A percentile compares a stretch with the other conserved stretches of the same genome.
Evolutionary conservation across 2,797 vertebrate genomes (phyloP).

Genomic region (Pyrocephalus nanus): DNA sequence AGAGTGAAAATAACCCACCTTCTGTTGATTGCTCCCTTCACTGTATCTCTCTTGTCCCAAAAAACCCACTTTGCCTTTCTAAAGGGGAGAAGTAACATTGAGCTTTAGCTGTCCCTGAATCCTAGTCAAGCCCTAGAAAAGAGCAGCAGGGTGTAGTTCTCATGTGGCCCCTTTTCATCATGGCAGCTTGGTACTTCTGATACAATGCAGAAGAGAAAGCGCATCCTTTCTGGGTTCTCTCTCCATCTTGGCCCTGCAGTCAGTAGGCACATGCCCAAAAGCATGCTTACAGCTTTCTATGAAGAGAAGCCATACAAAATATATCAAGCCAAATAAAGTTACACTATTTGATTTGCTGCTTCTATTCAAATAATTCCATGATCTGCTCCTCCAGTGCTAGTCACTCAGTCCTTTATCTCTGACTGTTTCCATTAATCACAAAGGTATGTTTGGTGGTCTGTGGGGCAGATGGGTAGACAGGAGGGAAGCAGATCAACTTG

Average conservation of each 20-base stretch:
- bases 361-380: neutral
- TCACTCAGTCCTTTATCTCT: neutral
- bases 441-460: neutral
- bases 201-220: neutral
- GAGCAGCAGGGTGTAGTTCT: neutral
- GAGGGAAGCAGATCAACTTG: neutral
- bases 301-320: constrained; percentile 8
- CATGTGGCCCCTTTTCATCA: neutral
- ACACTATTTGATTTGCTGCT: neutral
- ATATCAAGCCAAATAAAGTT: neutral
- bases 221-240: neutral
- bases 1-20: neutral
- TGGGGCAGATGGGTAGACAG: neutral
- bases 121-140: neutral
- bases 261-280: constrained; percentile 20
- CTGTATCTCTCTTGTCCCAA: neutral
- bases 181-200: neutral
- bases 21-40: neutral
- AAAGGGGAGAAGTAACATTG: neutral
- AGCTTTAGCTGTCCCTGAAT: neutral
- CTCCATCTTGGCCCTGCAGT: neutral
- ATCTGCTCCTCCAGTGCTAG: neutral
- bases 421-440: neutral
- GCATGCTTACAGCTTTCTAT: neutral
- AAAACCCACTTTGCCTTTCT: neutral